A percentile compares a stretch with the other conserved stretches of the same genome.
Conservation (phyloP, 2,113 vertebrate species). For the Aegithalos caudatus region DNA sequence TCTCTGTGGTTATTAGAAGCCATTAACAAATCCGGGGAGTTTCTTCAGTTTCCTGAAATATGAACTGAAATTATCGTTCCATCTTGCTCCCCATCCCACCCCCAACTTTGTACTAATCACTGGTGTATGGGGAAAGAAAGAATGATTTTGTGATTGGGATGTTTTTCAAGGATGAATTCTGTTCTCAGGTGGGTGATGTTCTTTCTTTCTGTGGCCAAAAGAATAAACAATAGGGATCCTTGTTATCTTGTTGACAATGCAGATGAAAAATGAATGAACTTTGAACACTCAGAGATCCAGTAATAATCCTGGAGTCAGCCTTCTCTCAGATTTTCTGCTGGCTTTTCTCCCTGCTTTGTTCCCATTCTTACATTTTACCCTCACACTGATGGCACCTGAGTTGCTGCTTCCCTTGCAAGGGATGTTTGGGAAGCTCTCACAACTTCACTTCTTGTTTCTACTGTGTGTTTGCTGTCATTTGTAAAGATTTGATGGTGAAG, state of each 20-base stretch:
- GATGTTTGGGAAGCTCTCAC: background rate
- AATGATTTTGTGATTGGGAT: background rate
- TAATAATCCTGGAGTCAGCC: background rate
- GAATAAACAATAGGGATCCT: background rate
- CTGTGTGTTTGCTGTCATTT: constrained; percentile 42
- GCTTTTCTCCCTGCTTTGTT: background rate
- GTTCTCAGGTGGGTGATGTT: background rate
- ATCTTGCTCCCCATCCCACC: background rate
- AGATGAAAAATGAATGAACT: background rate
- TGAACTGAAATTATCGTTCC: background rate
- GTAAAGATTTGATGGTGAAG: constrained; percentile 21
- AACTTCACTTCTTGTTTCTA: constrained; percentile 4
- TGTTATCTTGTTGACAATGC: background rate
- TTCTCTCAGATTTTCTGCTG: background rate
- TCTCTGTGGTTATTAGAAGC: background rate
- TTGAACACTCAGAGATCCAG: background rate
- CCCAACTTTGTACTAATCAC: background rate
- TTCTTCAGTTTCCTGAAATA: background rate
- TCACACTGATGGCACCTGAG: background rate
- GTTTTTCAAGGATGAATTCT: background rate
- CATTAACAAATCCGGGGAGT: background rate
- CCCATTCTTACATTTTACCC: background rate
- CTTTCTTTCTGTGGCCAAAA: background rate
- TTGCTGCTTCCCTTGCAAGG: background rate
- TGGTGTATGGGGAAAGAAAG: background rate